Base-by-base conservation (phyloP, 2,888 invertebrate genomes). In the Hybos culiciformis region DNA sequence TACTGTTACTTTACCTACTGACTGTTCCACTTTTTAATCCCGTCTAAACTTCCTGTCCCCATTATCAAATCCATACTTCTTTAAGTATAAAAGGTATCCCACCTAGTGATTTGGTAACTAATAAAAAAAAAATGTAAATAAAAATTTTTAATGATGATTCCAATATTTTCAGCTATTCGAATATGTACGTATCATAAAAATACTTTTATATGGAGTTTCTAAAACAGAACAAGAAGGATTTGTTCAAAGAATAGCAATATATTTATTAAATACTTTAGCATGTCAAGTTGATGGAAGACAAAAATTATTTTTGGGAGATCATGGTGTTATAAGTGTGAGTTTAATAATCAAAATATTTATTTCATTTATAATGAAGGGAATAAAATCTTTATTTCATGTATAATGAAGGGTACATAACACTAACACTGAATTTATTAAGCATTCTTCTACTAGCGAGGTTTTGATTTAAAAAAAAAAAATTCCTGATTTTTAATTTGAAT, bases 231-330 rank as follows among this genome's bases (percentile, higher is more conserved):
- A 85, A 54, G 90, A 91, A 62, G 84, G 87, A 31, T 92, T 94
- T 62, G 90, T 94, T 9, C 93, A 92, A 61, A 77, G 93, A 49
- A 88, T 96, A 56, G 92, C 91, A 18, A 91, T 96, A 54, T 93
- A 91, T 67, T 72, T 97, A 52, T 72, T 97, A 43, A 97, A 97
- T 68, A 90, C 92, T 1, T 71, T 97, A 51, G 94, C 96, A 6
- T 96, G 96, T 64, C 93, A 94, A 68, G 94, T 96, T 8, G 92
- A 94, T 60, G 91, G 91, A 18, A 74, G 76, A 45, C 92, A 96
- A 62, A 97, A 97, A 62, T 77, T 83, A 39, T 78, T 91, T 56
- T 74, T 97, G 24, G 96, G 96, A 37, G 82, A 87, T 63, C 70
- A 88, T 43, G 92, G 92, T 45, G 92, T 91, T 37, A 84, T 87